Evolutionary conservation across 2,113 vertebrate species (phyloP).

Genomic region (Ciconia maguari): DNA sequence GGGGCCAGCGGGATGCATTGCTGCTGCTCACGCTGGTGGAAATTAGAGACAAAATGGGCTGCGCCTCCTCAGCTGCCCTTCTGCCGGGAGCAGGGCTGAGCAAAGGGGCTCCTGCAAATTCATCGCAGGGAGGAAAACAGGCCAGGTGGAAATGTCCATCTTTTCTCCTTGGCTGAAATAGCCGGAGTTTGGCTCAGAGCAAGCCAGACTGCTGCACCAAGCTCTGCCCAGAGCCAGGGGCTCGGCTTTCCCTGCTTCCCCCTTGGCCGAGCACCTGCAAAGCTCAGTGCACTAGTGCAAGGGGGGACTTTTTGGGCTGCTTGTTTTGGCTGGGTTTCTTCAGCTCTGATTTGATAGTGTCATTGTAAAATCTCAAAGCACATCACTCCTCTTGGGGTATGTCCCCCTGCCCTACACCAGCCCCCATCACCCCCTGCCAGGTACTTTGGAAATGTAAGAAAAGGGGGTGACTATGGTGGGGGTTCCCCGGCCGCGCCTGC

Average conservation of each 20-base stretch:
- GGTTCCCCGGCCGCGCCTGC: neutral
- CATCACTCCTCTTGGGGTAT: neutral
- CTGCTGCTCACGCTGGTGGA: neutral
- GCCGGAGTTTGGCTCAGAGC: neutral
- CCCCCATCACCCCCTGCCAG: neutral
- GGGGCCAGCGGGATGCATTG: neutral
- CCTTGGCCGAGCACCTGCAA: neutral
- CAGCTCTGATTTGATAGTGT: neutral
- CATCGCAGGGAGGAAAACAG: neutral
- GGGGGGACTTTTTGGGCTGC: neutral
- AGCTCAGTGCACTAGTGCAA: neutral
- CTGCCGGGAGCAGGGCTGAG: neutral
- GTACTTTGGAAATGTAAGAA: neutral
- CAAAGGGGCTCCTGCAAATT: neutral
- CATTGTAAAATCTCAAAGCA: neutral
- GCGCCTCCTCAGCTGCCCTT: neutral
- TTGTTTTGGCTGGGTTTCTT: neutral
- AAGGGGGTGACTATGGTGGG: neutral
- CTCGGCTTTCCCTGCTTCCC: neutral
- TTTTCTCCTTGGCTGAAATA: neutral
- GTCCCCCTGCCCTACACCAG: neutral
- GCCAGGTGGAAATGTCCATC: constrained; percentile 33
- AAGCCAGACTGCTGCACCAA: neutral
- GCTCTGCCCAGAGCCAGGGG: neutral
- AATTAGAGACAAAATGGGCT: neutral